Evolutionary conservation across 2,113 vertebrate species (phyloP), one percentile per base, ranked within the genome.

Genomic region (Cephalopterus ornatus): DNA sequence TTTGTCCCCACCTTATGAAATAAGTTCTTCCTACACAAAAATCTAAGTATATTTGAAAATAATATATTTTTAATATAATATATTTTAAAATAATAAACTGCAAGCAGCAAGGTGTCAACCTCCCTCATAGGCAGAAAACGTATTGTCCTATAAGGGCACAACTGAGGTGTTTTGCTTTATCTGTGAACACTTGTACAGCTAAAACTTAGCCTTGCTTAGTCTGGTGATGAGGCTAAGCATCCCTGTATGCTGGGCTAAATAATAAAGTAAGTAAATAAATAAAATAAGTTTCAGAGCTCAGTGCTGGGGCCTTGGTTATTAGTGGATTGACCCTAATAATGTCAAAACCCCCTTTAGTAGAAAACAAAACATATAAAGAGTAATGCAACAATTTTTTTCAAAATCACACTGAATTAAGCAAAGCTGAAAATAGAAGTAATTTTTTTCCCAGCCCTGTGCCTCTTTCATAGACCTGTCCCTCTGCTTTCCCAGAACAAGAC

Each of bases 1-100:
- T 91, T 85, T 88, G 23, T 74, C 62, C 55, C 27, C 47, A 94
- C 59, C 53, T 96, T 93, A 86, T 89, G 49, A 96, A 95, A 55
- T 3, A 14, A 18, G 12, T 37, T 41, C 26, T 62, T 52, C 50
- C 33, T 30, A 59, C 3, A 3, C 19, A 91, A 95, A 95, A 72
- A 22, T 6, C 28, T 39, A 37, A 61, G 10, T 21, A 30, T 15
- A 12, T 61, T 77, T 85, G 3, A 21, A 65, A 74, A 39, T 14
- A 28, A 50, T 20, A 30, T 28, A 6, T 20, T 44, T 81, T 44
- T 67, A 39, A 39, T 26, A 47, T 28, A 39, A 41, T 30, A 18
- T 55, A 55, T 76, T 70, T 76, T 19, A 76, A 86, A 90, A 23
- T 41, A 65, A 71, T 68, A 13, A 88, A 82, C 62, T 20, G 12